These are phyloP conservation scores for Campylomormyrus tamandua DNA, from an alignment of 2,113 vertebrate genomes.

Conservation along the genomic window DNA sequence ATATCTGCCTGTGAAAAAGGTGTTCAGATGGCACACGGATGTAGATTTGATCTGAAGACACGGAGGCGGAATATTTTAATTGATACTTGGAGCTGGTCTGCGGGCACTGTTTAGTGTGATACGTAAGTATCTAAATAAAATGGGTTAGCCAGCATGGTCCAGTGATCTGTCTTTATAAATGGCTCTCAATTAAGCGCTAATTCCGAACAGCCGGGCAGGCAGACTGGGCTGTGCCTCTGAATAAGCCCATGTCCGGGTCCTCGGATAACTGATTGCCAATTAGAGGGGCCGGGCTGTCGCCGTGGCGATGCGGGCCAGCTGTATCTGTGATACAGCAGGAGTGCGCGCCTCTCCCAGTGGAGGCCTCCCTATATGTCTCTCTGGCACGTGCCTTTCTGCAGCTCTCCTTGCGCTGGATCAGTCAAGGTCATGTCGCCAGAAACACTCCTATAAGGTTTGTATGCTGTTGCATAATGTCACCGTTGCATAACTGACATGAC, in stretches of 20 bases:
- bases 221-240: slow-evolving; percentile 5
- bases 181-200: slow-evolving; percentile 22
- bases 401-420: neutral
- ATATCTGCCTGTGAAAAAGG: neutral
- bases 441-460: neutral
- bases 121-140: slow-evolving; percentile 14
- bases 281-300: slow-evolving; percentile 1
- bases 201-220: slow-evolving; percentile 19
- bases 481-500: neutral
- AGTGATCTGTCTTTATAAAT: slow-evolving; percentile 23
- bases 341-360: neutral
- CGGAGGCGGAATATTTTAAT: neutral
- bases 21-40: neutral
- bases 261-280: slow-evolving; percentile 18
- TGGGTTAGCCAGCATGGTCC: slow-evolving; percentile 9
- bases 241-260: neutral
- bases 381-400: neutral
- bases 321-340: no score
- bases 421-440: slow-evolving; percentile 9
- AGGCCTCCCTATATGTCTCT: neutral
- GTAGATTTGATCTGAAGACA: neutral
- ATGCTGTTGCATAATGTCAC: neutral
- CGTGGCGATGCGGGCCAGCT: neutral
- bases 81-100: neutral
- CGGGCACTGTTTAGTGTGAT: neutral